These are phyloP conservation scores for Aulostomus chinensis DNA, from an alignment of 2,797 vertebrate genomes.

Conservation along the genomic window DNA sequence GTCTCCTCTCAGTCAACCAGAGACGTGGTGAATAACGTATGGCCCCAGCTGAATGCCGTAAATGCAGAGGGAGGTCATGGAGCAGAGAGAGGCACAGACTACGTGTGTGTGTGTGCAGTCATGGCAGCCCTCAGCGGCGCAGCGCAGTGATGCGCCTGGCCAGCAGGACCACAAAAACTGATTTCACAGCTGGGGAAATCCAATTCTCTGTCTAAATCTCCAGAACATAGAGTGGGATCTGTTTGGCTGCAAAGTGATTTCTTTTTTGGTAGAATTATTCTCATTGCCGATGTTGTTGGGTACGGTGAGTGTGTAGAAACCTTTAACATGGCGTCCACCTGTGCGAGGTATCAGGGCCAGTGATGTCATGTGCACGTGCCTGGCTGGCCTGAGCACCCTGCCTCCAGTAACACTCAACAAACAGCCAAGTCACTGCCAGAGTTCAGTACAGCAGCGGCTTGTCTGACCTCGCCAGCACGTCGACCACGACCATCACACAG, in stretches of 20 bases:
- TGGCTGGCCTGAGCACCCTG: too few relatives aligned
- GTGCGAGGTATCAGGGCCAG: too few relatives aligned
- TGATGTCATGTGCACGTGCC: too few relatives aligned
- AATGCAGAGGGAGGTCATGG: constrained; percentile 33
- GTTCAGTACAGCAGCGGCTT: too few relatives aligned
- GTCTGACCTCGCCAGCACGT: too few relatives aligned
- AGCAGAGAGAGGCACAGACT: constrained; percentile 37
- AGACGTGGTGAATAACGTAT: constrained; percentile 37
- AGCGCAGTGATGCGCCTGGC: constrained; percentile 64
- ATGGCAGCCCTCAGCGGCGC: constrained; percentile 34
- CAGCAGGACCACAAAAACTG: constrained; percentile 73
- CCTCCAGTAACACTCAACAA: too few relatives aligned
- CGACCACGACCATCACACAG: too few relatives aligned
- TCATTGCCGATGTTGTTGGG: too few relatives aligned
- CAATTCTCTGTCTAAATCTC: constrained; percentile 77
- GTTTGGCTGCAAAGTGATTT: constrained; percentile 68
- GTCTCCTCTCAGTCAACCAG: constrained; percentile 8
- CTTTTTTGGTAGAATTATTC: constrained; percentile 66
- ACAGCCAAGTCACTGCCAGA: too few relatives aligned
- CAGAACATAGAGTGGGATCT: constrained; percentile 66
- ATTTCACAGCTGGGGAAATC: constrained; percentile 80
- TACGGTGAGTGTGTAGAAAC: constrained; percentile 35
- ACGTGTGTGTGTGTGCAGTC: constrained; percentile 41
- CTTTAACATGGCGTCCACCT: too few relatives aligned
- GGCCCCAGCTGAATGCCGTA: constrained; percentile 24